phyloP scores from a whole-genome alignment of 2,113 vertebrate genomes.

The Halichoerus grypus region DNA sequence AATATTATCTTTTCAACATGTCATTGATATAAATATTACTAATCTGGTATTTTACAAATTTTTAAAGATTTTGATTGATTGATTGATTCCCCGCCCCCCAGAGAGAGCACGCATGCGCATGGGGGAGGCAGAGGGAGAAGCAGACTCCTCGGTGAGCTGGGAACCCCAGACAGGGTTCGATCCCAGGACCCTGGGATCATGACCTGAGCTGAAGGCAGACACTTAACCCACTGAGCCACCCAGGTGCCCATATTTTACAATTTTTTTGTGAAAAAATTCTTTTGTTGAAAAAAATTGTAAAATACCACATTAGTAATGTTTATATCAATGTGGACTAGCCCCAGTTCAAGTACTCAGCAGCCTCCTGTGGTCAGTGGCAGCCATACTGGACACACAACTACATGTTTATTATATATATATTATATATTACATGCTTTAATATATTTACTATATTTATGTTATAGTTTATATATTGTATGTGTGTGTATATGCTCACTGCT shows the following conservation, averaged over 20 bases:
- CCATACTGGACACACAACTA: no score
- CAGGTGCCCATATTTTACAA: neutral
- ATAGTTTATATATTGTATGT: neutral
- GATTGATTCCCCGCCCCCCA: no score
- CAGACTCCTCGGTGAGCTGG: no score
- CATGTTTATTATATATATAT: neutral
- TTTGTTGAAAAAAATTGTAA: neutral
- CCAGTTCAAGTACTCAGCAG: neutral
- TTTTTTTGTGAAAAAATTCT: neutral
- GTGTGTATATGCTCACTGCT: neutral
- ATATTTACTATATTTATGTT: neutral
- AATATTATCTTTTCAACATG: neutral
- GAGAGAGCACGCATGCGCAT: no score
- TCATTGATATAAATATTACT: neutral
- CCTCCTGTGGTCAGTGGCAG: neutral
- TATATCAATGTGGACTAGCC: neutral
- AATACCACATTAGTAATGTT: neutral
- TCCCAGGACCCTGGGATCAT: no score
- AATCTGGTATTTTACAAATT: neutral
- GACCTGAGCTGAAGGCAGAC: no score
- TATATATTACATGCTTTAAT: neutral
- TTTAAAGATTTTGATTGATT: no score
- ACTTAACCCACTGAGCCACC: no score
- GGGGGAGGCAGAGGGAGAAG: no score
- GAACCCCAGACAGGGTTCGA: no score